These are phyloP conservation scores for Phalloptychus januarius DNA, from an alignment of 2,797 vertebrate genomes.

Conservation along the genomic window DNA sequence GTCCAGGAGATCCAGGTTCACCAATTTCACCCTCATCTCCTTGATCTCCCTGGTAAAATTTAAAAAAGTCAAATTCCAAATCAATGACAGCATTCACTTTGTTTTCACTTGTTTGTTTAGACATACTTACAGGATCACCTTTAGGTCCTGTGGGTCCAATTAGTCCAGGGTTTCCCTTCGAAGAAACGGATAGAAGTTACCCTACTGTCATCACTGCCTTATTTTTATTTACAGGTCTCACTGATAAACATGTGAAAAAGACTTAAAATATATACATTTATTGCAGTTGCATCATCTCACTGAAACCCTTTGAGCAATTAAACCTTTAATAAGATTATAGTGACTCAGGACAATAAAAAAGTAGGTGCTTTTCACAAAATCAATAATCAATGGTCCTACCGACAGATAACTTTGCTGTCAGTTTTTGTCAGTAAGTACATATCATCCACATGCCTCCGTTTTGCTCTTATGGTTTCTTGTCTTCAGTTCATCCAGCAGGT, in stretches of 20 bases:
- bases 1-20: constrained; percentile 73
- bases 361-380: neutral
- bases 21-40: constrained; percentile 81
- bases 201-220: neutral
- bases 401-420: too few species aligned
- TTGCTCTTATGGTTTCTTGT: neutral
- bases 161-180: constrained; percentile 74
- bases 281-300: neutral
- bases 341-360: neutral
- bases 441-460: neutral
- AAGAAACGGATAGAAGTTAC: neutral
- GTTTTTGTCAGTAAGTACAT: neutral
- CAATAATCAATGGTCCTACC: neutral
- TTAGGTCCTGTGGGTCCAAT: constrained; percentile 74
- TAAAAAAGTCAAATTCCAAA: neutral
- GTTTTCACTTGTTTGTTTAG: neutral
- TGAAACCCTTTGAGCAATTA: neutral
- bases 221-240: neutral
- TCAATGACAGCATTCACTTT: neutral
- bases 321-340: neutral
- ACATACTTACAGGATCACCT: constrained; percentile 75
- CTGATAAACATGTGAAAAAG: neutral
- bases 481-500: neutral
- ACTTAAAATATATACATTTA: neutral
- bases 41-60: constrained; percentile 66